Evolutionary conservation across 2,888 invertebrate species (phyloP), one percentile per base, ranked within the genome.

Genomic region (Panopea generosa): DNA sequence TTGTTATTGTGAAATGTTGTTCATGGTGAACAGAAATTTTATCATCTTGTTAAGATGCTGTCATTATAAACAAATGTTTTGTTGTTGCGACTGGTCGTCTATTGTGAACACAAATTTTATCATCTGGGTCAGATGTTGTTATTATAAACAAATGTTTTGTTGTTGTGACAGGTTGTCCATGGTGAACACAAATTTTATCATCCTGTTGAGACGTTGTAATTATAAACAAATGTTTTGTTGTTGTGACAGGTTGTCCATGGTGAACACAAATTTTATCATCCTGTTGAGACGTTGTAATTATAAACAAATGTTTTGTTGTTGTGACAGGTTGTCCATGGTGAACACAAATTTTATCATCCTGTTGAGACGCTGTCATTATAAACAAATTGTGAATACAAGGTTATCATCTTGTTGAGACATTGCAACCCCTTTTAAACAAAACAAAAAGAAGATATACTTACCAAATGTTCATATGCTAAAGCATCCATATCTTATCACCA

Each of bases 31-130:
- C 20, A 86, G 77, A 24, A 84, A 60, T 18, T 76, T 67, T 1
- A 78, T 72, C 77, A 85, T 82, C 61, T 71, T 78, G 69, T 86
- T 76, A 18, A 78, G 55, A 47, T 82, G 68, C 88, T 88, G 83
- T 2, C 68, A 26, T 59, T 7, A 33, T n/a, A 29, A 16, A 11
- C 22, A 27, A 14, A 55, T 6, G 27, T 81, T 75, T 29, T 75
- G 79, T 18, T 87, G 38, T 40, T 84, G 77, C 18, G 59, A 60
- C 20, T 87, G 61, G 65, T 84, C 84, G 7, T 55, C 68, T 9
- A 69, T 76, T 47, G 84, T 84, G 70, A 88, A 88, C 20, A 86
- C 78, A 24, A 84, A 60, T 18, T 76, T 67, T 1, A 78, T 72
- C 77, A 85, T 82, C 61, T 71, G 77, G 69, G 85, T 76, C 22